Evolutionary conservation across 2,113 vertebrate genomes (phyloP).

Genomic region (Lonchura striata): DNA sequence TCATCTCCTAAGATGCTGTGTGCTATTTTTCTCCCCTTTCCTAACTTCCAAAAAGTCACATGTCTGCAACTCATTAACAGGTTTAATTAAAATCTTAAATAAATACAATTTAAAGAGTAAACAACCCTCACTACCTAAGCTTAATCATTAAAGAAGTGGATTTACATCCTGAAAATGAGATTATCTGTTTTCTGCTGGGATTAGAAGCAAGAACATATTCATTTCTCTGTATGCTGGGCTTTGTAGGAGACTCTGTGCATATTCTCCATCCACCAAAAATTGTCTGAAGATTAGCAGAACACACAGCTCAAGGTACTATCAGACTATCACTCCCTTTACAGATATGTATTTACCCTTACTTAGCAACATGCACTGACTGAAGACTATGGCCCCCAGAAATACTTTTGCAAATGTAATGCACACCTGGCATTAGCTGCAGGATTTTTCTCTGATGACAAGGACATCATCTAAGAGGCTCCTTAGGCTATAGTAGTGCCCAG

Average conservation of each 20-base stretch:
- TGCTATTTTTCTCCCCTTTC: not conserved
- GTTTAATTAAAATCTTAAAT: not conserved
- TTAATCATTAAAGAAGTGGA: not conserved
- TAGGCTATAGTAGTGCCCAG: constrained; percentile 67
- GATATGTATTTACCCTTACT: not conserved
- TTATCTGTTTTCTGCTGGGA: not conserved
- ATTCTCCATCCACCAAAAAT: not conserved
- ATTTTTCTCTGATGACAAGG: constrained; percentile 59
- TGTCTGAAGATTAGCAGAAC: not conserved
- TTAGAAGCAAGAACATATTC: not conserved
- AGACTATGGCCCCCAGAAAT: not conserved
- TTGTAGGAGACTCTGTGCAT: not conserved
- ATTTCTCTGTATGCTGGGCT: not conserved
- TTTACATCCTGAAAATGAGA: not conserved
- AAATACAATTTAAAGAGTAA: not conserved
- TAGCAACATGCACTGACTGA: not conserved
- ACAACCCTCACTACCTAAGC: not conserved
- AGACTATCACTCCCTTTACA: not conserved
- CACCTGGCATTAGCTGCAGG: constrained; percentile 65
- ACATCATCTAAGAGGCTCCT: constrained; percentile 63
- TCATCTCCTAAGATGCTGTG: not conserved
- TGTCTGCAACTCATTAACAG: not conserved
- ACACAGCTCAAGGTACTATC: not conserved
- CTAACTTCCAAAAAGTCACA: not conserved
- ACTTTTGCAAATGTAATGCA: not conserved